Evolutionary conservation across 2,888 invertebrate genomes (phyloP).

Genomic region (Mesoligia furuncula): DNA sequence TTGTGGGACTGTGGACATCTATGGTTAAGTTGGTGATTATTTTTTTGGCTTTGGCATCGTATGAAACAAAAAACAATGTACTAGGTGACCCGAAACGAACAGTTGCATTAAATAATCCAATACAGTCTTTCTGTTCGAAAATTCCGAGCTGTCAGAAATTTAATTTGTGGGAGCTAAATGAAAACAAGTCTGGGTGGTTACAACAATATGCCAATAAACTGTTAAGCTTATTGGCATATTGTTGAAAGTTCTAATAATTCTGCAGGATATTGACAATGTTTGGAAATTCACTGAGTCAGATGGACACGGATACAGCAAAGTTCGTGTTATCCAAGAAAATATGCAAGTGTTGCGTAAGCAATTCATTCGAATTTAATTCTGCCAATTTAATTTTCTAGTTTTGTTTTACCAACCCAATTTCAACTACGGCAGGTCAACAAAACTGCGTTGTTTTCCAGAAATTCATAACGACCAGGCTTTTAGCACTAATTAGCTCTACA

Average conservation of each 20-base stretch:
- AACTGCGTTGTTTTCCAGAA: slow-evolving; percentile 23
- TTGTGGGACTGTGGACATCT: slow-evolving; percentile 21
- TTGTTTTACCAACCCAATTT: slow-evolving; percentile 2
- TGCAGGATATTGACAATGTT: not conserved
- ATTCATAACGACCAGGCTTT: slow-evolving; percentile 27
- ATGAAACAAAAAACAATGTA: not conserved
- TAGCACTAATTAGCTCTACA: slow-evolving; percentile 38
- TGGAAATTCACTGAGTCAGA: not conserved
- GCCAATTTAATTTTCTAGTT: not conserved
- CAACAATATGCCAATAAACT: too few species aligned
- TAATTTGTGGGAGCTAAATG: too few species aligned
- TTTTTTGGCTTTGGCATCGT: not conserved
- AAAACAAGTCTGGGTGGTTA: not conserved
- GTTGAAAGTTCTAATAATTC: too few species aligned
- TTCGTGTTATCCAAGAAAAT: not conserved
- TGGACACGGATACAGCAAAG: not conserved
- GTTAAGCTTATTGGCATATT: not conserved
- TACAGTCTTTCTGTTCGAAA: not conserved
- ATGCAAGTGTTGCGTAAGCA: not conserved
- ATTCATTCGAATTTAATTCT: not conserved
- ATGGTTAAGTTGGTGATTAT: not conserved
- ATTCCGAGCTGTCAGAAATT: not conserved
- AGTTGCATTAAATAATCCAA: not conserved
- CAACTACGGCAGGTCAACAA: slow-evolving; percentile 19
- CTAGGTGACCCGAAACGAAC: not conserved